These are phyloP conservation scores for Euschistus heros DNA, from an alignment of 1,140 invertebrate genomes.

Conservation along the genomic window DNA sequence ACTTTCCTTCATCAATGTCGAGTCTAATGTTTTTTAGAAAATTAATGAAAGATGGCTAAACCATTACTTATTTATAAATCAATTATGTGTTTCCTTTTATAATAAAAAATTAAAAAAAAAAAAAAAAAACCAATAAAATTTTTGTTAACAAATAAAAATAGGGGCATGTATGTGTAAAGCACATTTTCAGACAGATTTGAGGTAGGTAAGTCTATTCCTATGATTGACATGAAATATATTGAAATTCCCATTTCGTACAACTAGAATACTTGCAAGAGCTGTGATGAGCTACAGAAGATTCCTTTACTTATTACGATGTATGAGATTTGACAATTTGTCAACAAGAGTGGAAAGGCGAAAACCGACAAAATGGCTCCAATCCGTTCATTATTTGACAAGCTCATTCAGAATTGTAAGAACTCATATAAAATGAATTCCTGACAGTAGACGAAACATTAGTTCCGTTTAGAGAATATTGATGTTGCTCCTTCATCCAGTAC, in stretches of 20 bases:
- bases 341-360: slow-evolving; percentile 27
- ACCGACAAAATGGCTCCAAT: too few relatives aligned
- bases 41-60: too few relatives aligned
- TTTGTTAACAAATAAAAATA: slow-evolving; percentile 2
- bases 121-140: background rate
- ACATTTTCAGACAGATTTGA: background rate
- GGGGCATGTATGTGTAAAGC: background rate
- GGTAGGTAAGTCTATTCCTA: background rate
- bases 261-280: slow-evolving; percentile 19
- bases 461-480: slow-evolving; percentile 35
- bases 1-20: too few relatives aligned
- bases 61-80: too few relatives aligned
- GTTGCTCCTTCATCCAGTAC: slow-evolving; percentile 36
- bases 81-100: too few relatives aligned
- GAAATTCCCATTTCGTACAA: too few relatives aligned
- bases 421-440: slow-evolving; percentile 17
- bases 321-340: slow-evolving; percentile 33
- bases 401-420: slow-evolving; percentile 29
- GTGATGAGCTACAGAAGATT: slow-evolving; percentile 27
- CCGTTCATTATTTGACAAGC: too few relatives aligned
- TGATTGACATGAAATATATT: slow-evolving; percentile 1
- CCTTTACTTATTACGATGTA: slow-evolving; percentile 29
- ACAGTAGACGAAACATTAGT: slow-evolving; percentile 35
- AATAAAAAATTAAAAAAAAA: too few relatives aligned
- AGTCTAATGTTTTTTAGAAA: too few relatives aligned